Base-by-base conservation (phyloP, 2,113 vertebrate genomes). In the Proterorhinus semilunaris region DNA sequence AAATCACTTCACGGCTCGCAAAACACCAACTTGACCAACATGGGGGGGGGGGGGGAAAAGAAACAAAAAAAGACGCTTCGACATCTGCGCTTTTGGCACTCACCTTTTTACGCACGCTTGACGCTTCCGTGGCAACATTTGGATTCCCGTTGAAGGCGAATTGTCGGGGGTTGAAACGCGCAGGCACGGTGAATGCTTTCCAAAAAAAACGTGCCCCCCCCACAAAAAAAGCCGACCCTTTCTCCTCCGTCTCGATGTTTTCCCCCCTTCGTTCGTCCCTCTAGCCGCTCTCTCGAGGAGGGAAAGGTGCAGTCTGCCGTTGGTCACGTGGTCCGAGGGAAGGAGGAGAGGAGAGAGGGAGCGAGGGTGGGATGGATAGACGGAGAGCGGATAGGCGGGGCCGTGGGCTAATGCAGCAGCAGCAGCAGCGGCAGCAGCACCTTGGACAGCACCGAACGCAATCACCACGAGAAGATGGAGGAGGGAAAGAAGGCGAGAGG, bases 301-400 rank as follows among this genome's bases (percentile, higher is more conserved):
- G 84, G 84, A 89, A 90, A 89, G 90, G 90, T 91, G 88, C 90
- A 91, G 88, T 91, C 88, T 91, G 87, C 84, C 83, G 83, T 75
- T 86, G 81, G 85, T 74, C 77, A 81, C 78, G 81, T 87, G 83
- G 83, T 70, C 82, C 81, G 82, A 74, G 77, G 76, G 72, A 81
- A 82, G 73, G 75, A 75, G 74, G 36, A 15, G 1, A 62, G 11
- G 64, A 21, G 75, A 45, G 74, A 55, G 48, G 6, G 69, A 52
- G 66, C 36, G 75, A 16, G 50, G 4, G 57, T 10, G 67, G 10
- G 71, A 45, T 66, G 21, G 72, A 11, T 55, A 69, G 61, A 1
- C 6, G 1, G 66, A 68, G 66, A 66, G 75, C 44, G 75, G 77
- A 85, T 78, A 79, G 89, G 89, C 86, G 87, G 88, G 89, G 86